Evolutionary conservation across 2,113 vertebrate genomes (phyloP).

Genomic region (Paraplagusia blochii): DNA sequence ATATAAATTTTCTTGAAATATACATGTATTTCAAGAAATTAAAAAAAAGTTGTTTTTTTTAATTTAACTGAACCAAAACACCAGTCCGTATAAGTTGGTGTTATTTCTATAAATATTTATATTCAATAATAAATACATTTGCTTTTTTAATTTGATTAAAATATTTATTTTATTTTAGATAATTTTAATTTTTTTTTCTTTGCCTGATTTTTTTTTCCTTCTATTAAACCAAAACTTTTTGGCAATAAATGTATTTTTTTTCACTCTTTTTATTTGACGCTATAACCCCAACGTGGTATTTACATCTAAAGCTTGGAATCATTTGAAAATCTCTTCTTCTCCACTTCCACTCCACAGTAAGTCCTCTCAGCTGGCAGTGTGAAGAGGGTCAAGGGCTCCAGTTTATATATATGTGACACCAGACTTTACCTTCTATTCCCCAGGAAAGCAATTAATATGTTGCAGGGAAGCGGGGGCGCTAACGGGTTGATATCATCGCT

Average conservation of each 20-base stretch:
- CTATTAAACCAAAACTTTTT: too few species aligned
- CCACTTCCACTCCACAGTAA: conserved; percentile 26
- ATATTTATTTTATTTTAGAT: too few species aligned
- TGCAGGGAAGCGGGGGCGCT: conserved; percentile 51
- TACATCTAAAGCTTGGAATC: conserved; percentile 12
- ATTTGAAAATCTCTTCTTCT: conserved; percentile 20
- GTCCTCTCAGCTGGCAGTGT: conserved; percentile 27
- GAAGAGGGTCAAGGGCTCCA: conserved; percentile 13
- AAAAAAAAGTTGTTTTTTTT: too few species aligned
- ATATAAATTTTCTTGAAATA: too few species aligned
- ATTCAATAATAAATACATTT: too few species aligned
- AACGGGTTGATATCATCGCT: conserved; percentile 68
- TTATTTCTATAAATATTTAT: too few species aligned
- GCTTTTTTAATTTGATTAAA: too few species aligned
- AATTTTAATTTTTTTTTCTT: too few species aligned
- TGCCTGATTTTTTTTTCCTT: too few species aligned
- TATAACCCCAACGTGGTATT: conserved; percentile 5
- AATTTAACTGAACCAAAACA: too few species aligned
- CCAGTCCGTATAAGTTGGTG: too few species aligned
- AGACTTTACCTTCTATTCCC: conserved; percentile 56
- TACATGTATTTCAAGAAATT: too few species aligned
- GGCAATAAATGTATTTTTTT: conserved; percentile 9
- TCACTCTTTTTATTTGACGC: conserved; percentile 9
- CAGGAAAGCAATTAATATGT: conserved; percentile 69
- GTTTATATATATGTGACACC: conserved; percentile 55